Evolutionary conservation across 2,888 invertebrate genomes (phyloP).

Genomic region (Andrena trimmerana): DNA sequence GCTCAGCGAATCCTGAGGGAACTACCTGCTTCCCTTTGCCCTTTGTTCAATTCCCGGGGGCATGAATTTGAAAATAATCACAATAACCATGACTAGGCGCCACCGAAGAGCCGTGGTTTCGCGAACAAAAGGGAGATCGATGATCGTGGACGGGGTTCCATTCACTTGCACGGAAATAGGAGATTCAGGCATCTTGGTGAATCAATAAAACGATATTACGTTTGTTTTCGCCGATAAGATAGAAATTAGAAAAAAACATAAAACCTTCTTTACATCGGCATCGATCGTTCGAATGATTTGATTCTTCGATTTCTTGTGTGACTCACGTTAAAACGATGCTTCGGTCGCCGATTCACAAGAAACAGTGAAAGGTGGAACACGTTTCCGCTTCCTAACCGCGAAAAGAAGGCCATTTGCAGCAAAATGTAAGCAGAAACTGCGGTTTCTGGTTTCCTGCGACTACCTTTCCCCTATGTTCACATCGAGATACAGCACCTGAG

Average conservation of each 20-base stretch:
- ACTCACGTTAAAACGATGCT: not conserved
- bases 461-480: slow-evolving; percentile 39
- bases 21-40: slow-evolving; percentile 42
- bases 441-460: slow-evolving; percentile 58
- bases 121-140: slow-evolving; percentile 27
- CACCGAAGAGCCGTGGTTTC: slow-evolving; percentile 5
- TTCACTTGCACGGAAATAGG: slow-evolving; percentile 1
- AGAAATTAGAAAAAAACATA: not conserved
- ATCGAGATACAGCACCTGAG: slow-evolving; percentile 32
- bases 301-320: not conserved
- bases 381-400: slow-evolving; percentile 59
- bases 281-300: not conserved
- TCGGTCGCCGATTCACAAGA: slow-evolving; percentile 15
- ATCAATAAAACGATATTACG: not conserved
- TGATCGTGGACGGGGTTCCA: not conserved
- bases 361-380: slow-evolving; percentile 19
- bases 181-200: not conserved
- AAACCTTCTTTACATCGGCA: not conserved
- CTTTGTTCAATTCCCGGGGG: slow-evolving; percentile 45
- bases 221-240: not conserved
- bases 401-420: slow-evolving; percentile 46
- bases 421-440: slow-evolving; percentile 62
- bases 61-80: slow-evolving; percentile 60
- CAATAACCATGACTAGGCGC: slow-evolving; percentile 42
- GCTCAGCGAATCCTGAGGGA: slow-evolving; percentile 58